Conservation (phyloP, 2,797 vertebrate species). For the Ciconia nigra region DNA sequence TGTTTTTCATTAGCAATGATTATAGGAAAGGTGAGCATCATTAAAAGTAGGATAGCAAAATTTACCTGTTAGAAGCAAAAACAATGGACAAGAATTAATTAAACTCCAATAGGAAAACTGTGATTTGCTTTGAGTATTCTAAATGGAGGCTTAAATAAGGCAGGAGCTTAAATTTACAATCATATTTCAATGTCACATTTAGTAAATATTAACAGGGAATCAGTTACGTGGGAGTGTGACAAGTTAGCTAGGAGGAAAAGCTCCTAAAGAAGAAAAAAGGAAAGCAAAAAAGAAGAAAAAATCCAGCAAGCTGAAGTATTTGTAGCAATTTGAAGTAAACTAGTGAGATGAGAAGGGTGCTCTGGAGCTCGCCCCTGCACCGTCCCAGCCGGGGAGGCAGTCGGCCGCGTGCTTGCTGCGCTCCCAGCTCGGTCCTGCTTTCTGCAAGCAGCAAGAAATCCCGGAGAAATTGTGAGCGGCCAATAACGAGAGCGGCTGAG, state of each 20-base stretch:
- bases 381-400: not conserved
- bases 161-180: not conserved
- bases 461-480: not conserved
- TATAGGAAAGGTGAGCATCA: not conserved
- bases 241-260: not conserved
- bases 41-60: not conserved
- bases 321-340: not conserved
- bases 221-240: not conserved
- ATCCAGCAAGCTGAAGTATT: not conserved
- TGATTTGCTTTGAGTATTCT: not conserved
- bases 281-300: not conserved
- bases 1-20: not conserved
- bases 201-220: not conserved
- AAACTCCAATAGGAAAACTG: not conserved
- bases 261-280: not conserved
- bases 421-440: not conserved
- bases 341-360: not conserved
- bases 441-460: not conserved
- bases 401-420: rapidly evolving
- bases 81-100: not conserved
- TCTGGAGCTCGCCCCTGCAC: not conserved
- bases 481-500: rapidly evolving
- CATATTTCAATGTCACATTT: not conserved
- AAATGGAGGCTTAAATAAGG: not conserved
- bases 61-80: not conserved